Conservation (phyloP, 2,797 vertebrate species). For the Phrynocephalus vlangalii region DNA sequence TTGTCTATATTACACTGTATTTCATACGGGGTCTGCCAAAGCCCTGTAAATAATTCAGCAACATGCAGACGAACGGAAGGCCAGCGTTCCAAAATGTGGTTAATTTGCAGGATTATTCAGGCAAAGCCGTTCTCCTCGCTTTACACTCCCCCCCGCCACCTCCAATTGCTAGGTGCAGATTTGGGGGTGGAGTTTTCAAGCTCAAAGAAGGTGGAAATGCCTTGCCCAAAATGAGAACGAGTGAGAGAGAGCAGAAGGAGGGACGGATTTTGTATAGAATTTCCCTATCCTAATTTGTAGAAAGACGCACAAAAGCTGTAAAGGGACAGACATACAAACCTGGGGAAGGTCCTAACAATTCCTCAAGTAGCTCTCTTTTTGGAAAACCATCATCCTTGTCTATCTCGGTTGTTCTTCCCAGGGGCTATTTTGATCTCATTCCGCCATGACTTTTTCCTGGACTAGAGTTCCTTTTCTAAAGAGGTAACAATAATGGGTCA, state of each 20-base stretch:
- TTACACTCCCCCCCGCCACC: no score
- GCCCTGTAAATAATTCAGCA: slow-evolving; percentile 65
- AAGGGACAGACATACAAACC: background rate
- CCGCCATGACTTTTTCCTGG: no score
- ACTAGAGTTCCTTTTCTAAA: background rate
- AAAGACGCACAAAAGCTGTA: no score
- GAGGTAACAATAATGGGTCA: no score
- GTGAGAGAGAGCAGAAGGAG: background rate
- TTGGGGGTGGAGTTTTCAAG: background rate
- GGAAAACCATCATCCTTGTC: background rate
- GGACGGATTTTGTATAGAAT: no score
- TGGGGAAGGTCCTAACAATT: no score
- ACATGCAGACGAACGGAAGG: slow-evolving; percentile 51
- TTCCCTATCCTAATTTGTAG: no score
- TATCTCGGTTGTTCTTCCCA: background rate
- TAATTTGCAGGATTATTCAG: slow-evolving; percentile 52
- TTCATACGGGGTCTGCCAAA: slow-evolving; percentile 62
- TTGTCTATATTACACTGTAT: slow-evolving; percentile 49
- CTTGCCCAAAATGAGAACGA: background rate
- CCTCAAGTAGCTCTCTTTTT: no score
- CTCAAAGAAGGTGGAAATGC: background rate
- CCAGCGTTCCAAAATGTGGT: slow-evolving; percentile 36
- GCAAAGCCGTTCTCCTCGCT: background rate
- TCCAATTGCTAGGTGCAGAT: background rate
- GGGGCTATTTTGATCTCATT: background rate